These are phyloP conservation scores for Drosophila gunungcola DNA, from an alignment of 1,140 invertebrate species.

Conservation along the genomic window DNA sequence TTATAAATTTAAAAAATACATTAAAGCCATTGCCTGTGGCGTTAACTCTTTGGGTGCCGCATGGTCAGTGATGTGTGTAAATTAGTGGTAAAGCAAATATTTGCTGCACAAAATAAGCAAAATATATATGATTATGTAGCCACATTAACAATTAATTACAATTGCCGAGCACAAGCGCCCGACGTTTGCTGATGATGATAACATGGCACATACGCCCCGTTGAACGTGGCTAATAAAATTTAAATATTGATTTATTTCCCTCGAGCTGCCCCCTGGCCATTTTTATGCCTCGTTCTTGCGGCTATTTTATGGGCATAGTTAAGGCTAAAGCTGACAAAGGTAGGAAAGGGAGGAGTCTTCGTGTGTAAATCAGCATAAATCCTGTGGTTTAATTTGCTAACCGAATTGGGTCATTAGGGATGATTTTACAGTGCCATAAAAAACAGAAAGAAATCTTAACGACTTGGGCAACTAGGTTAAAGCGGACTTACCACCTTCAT, in stretches of 20 bases:
- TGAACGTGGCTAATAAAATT: slow-evolving; percentile 61
- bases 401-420: slow-evolving; percentile 69
- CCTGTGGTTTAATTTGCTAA: slow-evolving; percentile 52
- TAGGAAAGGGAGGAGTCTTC: slow-evolving; percentile 13
- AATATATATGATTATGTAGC: slow-evolving; percentile 62
- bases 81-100: slow-evolving; percentile 65
- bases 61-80: slow-evolving; percentile 46
- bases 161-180: slow-evolving; percentile 29
- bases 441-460: slow-evolving; percentile 48
- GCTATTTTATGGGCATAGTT: slow-evolving; percentile 49
- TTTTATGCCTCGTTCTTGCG: slow-evolving; percentile 44
- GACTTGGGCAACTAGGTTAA: slow-evolving; percentile 31
- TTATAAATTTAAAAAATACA: slow-evolving; percentile 48
- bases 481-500: background rate
- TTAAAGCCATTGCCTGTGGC: slow-evolving; percentile 20
- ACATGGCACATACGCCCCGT: slow-evolving; percentile 63
- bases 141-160: slow-evolving; percentile 77
- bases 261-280: slow-evolving; percentile 23
- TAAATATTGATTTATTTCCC: slow-evolving; percentile 75
- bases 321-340: slow-evolving; percentile 1
- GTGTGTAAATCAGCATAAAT: slow-evolving; percentile 61
- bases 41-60: slow-evolving; percentile 22
- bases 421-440: slow-evolving; percentile 67
- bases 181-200: slow-evolving; percentile 46
- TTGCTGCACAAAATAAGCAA: slow-evolving; percentile 49